Base-by-base conservation (phyloP, 2,797 vertebrate genomes). In the Hemitrygon akajei region DNA sequence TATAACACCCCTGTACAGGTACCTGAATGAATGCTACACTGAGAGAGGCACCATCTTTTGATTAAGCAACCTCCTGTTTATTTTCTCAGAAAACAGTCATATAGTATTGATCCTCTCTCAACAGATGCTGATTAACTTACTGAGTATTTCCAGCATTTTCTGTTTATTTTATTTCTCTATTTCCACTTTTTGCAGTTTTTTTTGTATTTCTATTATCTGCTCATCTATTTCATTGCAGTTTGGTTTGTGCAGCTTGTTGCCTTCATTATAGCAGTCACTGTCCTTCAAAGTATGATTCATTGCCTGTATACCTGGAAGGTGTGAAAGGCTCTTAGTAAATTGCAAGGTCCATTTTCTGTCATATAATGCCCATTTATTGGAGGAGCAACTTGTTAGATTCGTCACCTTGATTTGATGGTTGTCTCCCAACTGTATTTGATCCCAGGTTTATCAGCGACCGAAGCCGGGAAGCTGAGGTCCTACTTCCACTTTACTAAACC, bases 401-500 rank as follows among this genome's bases (percentile, higher is more conserved):
- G n/a, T 9, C n/a, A n/a, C 37, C 7, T 37, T 34, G 18, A 1
- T 9, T 69, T 89, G 63, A 89, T 69, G n/a, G 18, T 20, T 22
- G n/a, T 22, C n/a, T 69, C n/a, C 7, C 10, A 6, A 6, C 63
- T 89, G 86, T 16, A 37, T 89, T 66, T 89, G n/a, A 22, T 27
- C 94, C 69, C 93, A 99, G 99, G 99, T 95, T 96, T 99, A 11
- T 96, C 98, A 93, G 94, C 97, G 91, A 95, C 82, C 0, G 98
- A 99, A 87, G 97, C 98, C 34, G 96, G 94, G 94, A 98, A 98
- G 94, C 96, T 99, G 40, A 96, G 96, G 93, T 98, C 96, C 94
- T 99, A 97, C 95, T 96, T 98, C 94, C 98, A 99, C 96, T 98
- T 99, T 94, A 95, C 96, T 71, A 94, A 97, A 93, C 96, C 98